A percentile compares a stretch with the other conserved stretches of the same genome.
Conservation (phyloP, 2,888 invertebrate species). For the Leptopilina myrica region DNA sequence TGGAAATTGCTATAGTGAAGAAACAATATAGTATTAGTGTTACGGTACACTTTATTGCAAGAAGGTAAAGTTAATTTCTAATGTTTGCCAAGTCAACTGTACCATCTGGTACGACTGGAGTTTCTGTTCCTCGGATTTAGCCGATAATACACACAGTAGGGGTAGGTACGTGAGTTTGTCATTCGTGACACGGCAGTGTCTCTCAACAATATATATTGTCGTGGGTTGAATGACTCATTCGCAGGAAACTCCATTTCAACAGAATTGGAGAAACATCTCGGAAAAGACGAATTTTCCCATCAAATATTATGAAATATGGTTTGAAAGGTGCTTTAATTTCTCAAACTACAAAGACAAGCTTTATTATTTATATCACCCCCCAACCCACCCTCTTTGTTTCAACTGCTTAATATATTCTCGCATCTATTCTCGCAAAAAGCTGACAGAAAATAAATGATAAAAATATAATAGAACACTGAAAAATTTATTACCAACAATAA, state of each 20-base stretch:
- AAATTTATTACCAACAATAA: background rate
- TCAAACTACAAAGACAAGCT: constrained; percentile 4
- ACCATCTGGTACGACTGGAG: constrained; percentile 40
- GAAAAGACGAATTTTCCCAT: constrained; percentile 29
- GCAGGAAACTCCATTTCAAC: constrained; percentile 15
- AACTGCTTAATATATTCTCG: background rate
- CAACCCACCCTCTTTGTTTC: background rate
- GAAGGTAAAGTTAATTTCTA: constrained; percentile 31
- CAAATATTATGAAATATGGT: constrained; percentile 27
- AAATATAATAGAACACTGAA: no score
- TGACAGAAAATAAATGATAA: background rate
- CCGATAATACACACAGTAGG: constrained; percentile 39
- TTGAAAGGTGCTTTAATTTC: constrained; percentile 27
- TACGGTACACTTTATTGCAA: constrained; percentile 28
- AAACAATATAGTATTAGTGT: background rate
- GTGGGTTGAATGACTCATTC: constrained; percentile 34
- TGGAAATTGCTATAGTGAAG: background rate
- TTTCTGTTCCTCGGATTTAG: constrained; percentile 31
- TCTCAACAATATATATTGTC: constrained; percentile 38
- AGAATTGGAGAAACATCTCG: constrained; percentile 18
- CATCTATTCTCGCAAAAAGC: background rate
- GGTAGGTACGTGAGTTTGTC: constrained; percentile 36
- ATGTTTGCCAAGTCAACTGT: constrained; percentile 38
- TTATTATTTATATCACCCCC: background rate
- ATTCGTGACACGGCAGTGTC: constrained; percentile 37